Base-by-base conservation (phyloP, 2,888 invertebrate genomes). In the Melinaea marsaeus region DNA sequence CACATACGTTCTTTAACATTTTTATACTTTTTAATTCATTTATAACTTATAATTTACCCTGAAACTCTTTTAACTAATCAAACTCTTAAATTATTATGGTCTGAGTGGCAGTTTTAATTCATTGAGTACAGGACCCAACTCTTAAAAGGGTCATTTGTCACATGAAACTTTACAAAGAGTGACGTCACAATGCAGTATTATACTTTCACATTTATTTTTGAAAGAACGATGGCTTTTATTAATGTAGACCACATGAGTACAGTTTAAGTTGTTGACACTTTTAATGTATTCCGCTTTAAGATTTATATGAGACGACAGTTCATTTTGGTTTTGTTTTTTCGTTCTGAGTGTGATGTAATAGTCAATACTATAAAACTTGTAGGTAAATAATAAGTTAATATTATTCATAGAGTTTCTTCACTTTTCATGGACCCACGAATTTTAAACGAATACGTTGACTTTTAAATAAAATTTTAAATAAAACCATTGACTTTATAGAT, bases 241-340 rank as follows among this genome's bases (percentile, higher is more conserved):
- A 78, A 75, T 76, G 76, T 75, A 67, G 71, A 71, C 76, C 86
- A 84, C 78, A 81, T 86, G 86, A 85, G 80, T 76, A 77, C 76
- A 75, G 78, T 69, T 81, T 75, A 74, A 76, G 68, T 76, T 83
- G 84, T 85, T 84, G 74, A 73, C 85, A 70, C 70, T 64, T 74
- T 68, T 71, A 72, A 62, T 72, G 72, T 71, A 75, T 66, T 70
- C 71, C 71, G 74, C 73, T 70, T 67, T 71, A 71, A 78, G 82
- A 83, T 83, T 82, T 80, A 81, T 80, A 79, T 83, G 84, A 75
- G 80, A 82, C 70, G 62, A 72, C 68, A 73, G 64, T 72, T 74
- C 71, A 57, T 58, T 37, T 46, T 2, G 35, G 34, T 46, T 4
- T 47, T 37, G 54, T 33, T 45, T 45, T 9, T 57, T 60, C 13